Conservation (phyloP, 2,797 vertebrate genomes). For the Coranthus polyacanthus region DNA sequence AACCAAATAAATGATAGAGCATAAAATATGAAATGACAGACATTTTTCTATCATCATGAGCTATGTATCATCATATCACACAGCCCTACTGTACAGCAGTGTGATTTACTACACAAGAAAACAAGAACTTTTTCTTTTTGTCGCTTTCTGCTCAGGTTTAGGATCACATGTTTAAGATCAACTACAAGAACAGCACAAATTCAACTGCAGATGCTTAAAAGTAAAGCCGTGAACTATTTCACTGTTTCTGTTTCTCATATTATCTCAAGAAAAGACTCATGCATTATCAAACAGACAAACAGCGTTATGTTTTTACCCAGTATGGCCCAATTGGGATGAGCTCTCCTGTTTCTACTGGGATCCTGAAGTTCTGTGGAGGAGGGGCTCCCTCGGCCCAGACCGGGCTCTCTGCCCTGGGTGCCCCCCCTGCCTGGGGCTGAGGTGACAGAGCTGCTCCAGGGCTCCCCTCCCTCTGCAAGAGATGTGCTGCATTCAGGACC, state of each 20-base stretch:
- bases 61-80: too few species aligned
- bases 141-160: neutral
- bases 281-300: conserved; percentile 38
- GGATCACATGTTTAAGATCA: too few species aligned
- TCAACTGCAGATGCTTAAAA: conserved; percentile 3
- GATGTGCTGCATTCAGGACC: conserved; percentile 80
- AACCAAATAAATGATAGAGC: too few species aligned
- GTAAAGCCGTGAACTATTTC: too few species aligned
- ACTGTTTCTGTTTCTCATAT: neutral
- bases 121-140: neutral
- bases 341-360: conserved; percentile 86
- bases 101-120: too few species aligned
- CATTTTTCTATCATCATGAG: too few species aligned
- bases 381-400: conserved; percentile 66
- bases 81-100: neutral
- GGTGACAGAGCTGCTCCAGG: conserved; percentile 75
- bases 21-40: too few species aligned
- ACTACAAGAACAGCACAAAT: neutral
- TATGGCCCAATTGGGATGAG: conserved; percentile 86
- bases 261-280: conserved; percentile 27
- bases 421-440: conserved; percentile 70
- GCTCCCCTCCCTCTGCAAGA: conserved; percentile 84
- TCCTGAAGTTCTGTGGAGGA: conserved; percentile 77
- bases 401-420: conserved; percentile 58
- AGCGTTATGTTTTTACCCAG: conserved; percentile 78